phyloP scores from a whole-genome alignment of 2,797 vertebrate species.

The Hydrocynus forskahlii region DNA sequence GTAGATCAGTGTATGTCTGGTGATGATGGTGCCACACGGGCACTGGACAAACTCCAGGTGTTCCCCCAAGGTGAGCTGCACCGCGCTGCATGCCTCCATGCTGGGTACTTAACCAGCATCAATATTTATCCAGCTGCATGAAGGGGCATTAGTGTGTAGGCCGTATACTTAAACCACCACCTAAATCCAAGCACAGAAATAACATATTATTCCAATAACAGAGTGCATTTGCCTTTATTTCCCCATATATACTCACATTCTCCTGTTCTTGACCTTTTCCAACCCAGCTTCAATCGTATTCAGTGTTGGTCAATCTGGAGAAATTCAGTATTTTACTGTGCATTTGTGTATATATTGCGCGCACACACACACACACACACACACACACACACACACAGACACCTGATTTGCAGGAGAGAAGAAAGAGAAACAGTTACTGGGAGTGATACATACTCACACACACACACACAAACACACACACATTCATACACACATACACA shows the following conservation, averaged over 20 bases:
- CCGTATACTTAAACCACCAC: slow-evolving; percentile 59
- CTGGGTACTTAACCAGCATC: slow-evolving; percentile 68
- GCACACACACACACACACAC: no score
- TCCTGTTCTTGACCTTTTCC: neutral
- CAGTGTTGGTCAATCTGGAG: no score
- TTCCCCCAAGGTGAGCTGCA: slow-evolving; percentile 67
- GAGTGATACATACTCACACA: no score
- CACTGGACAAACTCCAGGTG: slow-evolving; percentile 60
- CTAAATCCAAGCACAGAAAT: slow-evolving; percentile 54
- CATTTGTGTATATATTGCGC: no score
- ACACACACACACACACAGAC: no score
- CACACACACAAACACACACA: no score
- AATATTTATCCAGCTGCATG: slow-evolving; percentile 78
- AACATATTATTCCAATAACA: neutral
- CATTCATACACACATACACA: no score
- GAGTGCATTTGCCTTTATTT: neutral
- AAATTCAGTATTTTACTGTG: no score
- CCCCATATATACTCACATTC: neutral
- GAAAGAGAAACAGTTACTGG: no score
- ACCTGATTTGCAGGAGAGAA: no score
- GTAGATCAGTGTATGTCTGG: slow-evolving; percentile 7
- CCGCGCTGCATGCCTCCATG: slow-evolving; percentile 66
- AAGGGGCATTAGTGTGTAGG: slow-evolving; percentile 68
- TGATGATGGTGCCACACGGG: slow-evolving; percentile 16
- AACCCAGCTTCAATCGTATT: neutral